A percentile compares a stretch with the other conserved stretches of the same genome.
These are phyloP conservation scores for Meriones psammophilus DNA, from an alignment of 2,797 vertebrate species.

Conservation along the genomic window DNA sequence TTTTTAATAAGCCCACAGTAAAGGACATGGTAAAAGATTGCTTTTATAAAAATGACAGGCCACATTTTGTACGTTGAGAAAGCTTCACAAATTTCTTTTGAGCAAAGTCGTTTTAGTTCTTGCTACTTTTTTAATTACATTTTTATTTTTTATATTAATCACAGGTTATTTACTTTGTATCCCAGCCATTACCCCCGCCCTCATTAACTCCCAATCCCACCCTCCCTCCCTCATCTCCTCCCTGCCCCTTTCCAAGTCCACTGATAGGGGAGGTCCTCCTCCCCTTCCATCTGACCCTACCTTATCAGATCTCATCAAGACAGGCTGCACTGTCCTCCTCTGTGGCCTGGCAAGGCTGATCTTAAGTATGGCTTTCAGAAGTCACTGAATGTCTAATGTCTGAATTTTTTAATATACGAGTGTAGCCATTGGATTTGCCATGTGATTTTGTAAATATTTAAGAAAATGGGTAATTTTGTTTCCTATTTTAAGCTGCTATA, in stretches of 20 bases:
- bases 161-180: too few species aligned
- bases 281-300: too few species aligned
- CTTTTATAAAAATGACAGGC: constrained; percentile 62
- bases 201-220: too few species aligned
- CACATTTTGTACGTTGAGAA: constrained; percentile 48
- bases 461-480: background rate
- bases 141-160: too few species aligned
- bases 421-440: constrained; percentile 14
- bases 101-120: background rate
- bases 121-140: too few species aligned
- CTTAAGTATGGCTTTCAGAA: constrained; percentile 12
- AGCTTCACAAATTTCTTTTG: constrained; percentile 32
- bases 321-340: too few species aligned
- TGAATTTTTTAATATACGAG: background rate
- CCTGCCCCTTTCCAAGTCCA: too few species aligned
- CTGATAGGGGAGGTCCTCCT: too few species aligned
- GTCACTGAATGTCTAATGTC: background rate
- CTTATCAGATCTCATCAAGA: too few species aligned
- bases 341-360: too few species aligned
- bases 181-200: too few species aligned
- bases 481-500: background rate
- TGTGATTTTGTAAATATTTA: constrained; percentile 40
- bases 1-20: constrained; percentile 64
- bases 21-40: constrained; percentile 25
- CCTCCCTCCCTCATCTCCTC: too few species aligned